These are phyloP conservation scores for Pseudomyrmex dendroicus DNA, from an alignment of 1,140 invertebrate genomes.

Conservation along the genomic window DNA sequence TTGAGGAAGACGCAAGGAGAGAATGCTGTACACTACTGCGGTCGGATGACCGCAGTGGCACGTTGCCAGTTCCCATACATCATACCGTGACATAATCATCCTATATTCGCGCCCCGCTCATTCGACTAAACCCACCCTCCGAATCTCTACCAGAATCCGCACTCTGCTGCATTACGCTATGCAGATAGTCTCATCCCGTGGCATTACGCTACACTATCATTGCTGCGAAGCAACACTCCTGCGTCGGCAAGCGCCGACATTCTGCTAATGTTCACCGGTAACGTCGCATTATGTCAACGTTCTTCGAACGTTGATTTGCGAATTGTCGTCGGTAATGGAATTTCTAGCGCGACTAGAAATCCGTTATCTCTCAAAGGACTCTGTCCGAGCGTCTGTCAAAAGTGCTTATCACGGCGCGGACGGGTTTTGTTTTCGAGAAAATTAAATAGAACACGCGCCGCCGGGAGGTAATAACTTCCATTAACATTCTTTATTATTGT, in stretches of 20 bases:
- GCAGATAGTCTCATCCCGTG: constrained; percentile 72
- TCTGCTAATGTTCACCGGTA: constrained; percentile 55
- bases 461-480: background rate
- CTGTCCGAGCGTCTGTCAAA: constrained; percentile 2
- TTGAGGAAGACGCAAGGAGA: constrained; percentile 17
- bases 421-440: background rate
- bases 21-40: constrained; percentile 31
- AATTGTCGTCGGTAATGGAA: constrained; percentile 18
- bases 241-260: constrained; percentile 63
- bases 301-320: constrained; percentile 24
- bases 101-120: constrained; percentile 76
- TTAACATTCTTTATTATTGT: constrained; percentile 39
- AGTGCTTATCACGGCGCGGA: background rate
- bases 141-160: constrained; percentile 34
- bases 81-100: constrained; percentile 79
- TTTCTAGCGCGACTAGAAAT: constrained; percentile 9
- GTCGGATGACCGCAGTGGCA: constrained; percentile 73
- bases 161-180: constrained; percentile 76
- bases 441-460: constrained; percentile 6
- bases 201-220: constrained; percentile 73
- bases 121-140: constrained; percentile 71
- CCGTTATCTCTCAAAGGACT: constrained; percentile 4
- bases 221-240: constrained; percentile 67
- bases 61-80: constrained; percentile 75
- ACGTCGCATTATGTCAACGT: constrained; percentile 51